A percentile compares a stretch with the other conserved stretches of the same genome.
Evolutionary conservation across 2,113 vertebrate genomes (phyloP).

Genomic region (Larimichthys crocea): DNA sequence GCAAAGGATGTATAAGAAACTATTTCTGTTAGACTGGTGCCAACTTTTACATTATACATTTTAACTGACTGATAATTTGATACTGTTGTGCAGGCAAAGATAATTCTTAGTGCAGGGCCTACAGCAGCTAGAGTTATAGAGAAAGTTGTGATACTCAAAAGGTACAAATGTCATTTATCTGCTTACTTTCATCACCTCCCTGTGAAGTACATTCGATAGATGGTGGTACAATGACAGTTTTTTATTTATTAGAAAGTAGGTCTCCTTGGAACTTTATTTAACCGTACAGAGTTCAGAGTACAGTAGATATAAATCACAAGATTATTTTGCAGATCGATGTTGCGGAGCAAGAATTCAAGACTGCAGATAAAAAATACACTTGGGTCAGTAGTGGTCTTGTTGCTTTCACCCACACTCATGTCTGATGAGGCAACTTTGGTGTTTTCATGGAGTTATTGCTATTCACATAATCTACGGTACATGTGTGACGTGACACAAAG

Average conservation of each 20-base stretch:
- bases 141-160: not conserved
- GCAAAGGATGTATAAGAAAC: no score
- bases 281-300: not conserved
- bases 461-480: not conserved
- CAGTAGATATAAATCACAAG: constrained; percentile 3
- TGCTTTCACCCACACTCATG: not conserved
- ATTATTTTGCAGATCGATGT: not conserved
- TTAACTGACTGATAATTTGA: not conserved
- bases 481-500: not conserved
- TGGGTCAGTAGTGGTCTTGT: not conserved
- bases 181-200: not conserved
- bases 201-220: not conserved
- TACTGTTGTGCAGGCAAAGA: not conserved
- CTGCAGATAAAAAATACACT: not conserved
- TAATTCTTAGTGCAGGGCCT: not conserved
- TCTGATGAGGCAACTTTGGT: not conserved
- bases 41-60: not conserved
- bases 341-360: not conserved
- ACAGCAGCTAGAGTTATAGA: not conserved
- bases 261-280: not conserved
- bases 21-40: no score
- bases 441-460: not conserved
- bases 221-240: not conserved
- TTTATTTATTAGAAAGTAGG: constrained; percentile 17
- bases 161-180: not conserved